Conservation (phyloP, 2,113 vertebrate species). For the Ailurus styani region DNA sequence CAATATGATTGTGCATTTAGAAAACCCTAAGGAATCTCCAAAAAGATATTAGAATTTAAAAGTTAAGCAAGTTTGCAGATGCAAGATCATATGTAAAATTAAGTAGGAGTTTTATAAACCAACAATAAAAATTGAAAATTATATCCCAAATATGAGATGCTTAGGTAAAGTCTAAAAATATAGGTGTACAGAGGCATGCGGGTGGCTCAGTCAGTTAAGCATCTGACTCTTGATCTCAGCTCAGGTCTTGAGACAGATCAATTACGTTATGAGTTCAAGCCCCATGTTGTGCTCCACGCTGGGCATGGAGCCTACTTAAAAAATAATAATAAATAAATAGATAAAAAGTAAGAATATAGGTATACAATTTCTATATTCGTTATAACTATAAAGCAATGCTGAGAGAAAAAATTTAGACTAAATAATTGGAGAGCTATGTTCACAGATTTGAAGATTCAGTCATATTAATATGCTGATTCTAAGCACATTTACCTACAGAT, state of each 20-base stretch:
- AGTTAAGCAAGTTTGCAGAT: not conserved
- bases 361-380: not conserved
- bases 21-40: not conserved
- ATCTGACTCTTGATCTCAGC: not conserved
- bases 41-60: not conserved
- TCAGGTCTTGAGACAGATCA: not conserved
- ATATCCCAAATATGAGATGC: not conserved
- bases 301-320: not conserved
- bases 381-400: not conserved
- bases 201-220: not conserved
- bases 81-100: not conserved
- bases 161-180: not conserved
- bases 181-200: not conserved
- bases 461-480: not conserved
- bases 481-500: not conserved
- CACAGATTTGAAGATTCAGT: not conserved
- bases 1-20: not conserved
- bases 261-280: not conserved
- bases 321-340: not conserved
- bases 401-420: not conserved
- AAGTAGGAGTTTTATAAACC: not conserved
- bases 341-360: not conserved
- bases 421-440: not conserved
- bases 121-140: not conserved
- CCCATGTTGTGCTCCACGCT: not conserved